Evolutionary conservation across 2,888 invertebrate species (phyloP), one percentile per base, ranked within the genome.

Genomic region (Archips xylosteana): DNA sequence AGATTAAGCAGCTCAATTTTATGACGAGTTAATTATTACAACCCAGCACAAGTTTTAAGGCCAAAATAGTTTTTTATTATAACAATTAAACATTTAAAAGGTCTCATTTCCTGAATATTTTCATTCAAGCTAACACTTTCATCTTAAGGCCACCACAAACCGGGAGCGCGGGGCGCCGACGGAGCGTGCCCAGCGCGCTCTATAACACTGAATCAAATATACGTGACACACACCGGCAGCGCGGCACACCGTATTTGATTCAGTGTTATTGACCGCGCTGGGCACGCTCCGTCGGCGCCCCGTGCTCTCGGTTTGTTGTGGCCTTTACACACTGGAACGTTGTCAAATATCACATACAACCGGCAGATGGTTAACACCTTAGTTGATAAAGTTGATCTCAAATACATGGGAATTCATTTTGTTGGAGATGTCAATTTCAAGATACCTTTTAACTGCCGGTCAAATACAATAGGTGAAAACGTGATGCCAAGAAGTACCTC

Each of bases 1-100:
- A 57, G 23, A 49, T 64, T 70, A 59, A 8, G 64, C 70, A 64
- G 64, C 54, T 45, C 34, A 34, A 54, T 42, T 57, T 57, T 57
- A 57, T 9, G 54, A 57, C 12, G 12, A 57, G 57, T 57, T 12
- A 32, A 57, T 12, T 32, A 32, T 57, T 57, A 57, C 57, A 57
- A 32, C 12, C 12, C 57, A 32, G 57, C 32, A 57, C 57, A 32
- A 1, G 32, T 57, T 57, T n/a, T 57, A 57, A 57, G 32, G 57
- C 32, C 32, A 54, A 54, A 54, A 32, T 12, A 32, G 32, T 12
- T 32, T 32, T 10, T 12, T 6, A 54, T 32, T 57, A 57, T 32
- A 12, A 12, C 57, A 54, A 54, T 54, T n/a, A n/a, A n/a, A n/a
- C n/a, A n/a, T n/a, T 54, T 54, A 23, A 54, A 15, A 32, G 32